These are phyloP conservation scores for Cistogaster globosa DNA, from an alignment of 2,888 invertebrate genomes.

Conservation along the genomic window DNA sequence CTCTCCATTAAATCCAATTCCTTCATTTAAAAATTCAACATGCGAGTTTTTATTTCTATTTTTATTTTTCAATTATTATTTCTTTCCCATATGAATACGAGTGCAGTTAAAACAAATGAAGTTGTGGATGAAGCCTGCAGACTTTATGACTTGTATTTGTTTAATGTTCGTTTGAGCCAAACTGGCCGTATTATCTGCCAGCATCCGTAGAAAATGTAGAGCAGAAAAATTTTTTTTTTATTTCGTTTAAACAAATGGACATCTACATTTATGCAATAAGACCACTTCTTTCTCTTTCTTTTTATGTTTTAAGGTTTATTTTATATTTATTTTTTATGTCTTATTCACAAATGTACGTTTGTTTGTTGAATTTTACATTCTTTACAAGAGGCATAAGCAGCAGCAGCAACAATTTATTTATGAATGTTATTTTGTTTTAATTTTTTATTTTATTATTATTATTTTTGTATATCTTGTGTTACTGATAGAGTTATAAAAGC, in stretches of 20 bases:
- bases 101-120: background rate
- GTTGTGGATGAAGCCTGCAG: constrained; percentile 38
- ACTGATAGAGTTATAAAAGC: constrained; percentile 65
- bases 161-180: constrained; percentile 6
- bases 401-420: background rate
- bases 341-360: constrained; percentile 1
- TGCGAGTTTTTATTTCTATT: background rate
- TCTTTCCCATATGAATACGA: background rate
- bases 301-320: background rate
- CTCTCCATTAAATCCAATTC: constrained; percentile 60
- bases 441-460: constrained; percentile 6
- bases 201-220: constrained; percentile 35
- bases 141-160: constrained; percentile 27
- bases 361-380: constrained; percentile 12
- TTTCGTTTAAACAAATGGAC: background rate
- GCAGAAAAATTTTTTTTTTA: background rate
- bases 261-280: constrained; percentile 16
- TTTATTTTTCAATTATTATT: background rate
- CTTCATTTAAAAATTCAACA: constrained; percentile 37
- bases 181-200: constrained; percentile 9
- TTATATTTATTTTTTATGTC: background rate
- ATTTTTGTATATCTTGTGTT: constrained; percentile 19
- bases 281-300: background rate
- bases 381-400: constrained; percentile 12
- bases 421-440: constrained; percentile 11